phyloP scores from a whole-genome alignment of 1,140 invertebrate genomes.

The Choristoneura fumiferana region DNA sequence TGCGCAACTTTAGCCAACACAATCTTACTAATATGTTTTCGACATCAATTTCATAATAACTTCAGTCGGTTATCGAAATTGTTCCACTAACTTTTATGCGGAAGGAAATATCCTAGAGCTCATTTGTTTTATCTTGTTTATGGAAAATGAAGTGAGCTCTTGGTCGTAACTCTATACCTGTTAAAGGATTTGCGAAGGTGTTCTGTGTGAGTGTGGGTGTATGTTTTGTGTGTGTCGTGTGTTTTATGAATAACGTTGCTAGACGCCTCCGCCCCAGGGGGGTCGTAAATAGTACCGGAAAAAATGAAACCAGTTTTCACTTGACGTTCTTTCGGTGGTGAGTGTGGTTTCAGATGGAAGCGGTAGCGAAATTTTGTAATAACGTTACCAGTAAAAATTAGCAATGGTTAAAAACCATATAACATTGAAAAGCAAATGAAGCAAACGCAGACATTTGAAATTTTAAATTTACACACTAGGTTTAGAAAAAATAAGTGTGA shows the following conservation, averaged over 20 bases:
- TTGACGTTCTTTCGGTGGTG: slow-evolving; percentile 13
- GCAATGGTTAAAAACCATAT: too few relatives aligned
- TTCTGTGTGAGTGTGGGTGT: background rate
- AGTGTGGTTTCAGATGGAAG: background rate
- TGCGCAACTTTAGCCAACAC: too few relatives aligned
- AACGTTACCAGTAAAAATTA: too few relatives aligned
- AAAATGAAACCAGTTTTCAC: slow-evolving; percentile 28
- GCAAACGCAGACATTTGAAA: too few relatives aligned
- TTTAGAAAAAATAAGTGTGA: too few relatives aligned
- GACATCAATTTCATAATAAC: too few relatives aligned
- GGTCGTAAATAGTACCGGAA: slow-evolving; percentile 21
- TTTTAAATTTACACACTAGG: too few relatives aligned
- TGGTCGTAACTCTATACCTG: background rate
- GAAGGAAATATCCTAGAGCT: background rate
- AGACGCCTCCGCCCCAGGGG: slow-evolving; percentile 19
- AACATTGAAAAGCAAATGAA: too few relatives aligned
- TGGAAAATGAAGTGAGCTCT: background rate
- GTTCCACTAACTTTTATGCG: background rate
- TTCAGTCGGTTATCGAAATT: too few relatives aligned
- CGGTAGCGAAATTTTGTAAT: background rate
- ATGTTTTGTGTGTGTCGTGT: slow-evolving; percentile 3
- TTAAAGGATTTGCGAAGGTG: background rate
- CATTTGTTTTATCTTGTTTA: background rate
- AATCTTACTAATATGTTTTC: too few relatives aligned
- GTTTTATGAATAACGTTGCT: slow-evolving; percentile 12